Evolutionary conservation across 1,140 invertebrate genomes (phyloP), one percentile per base, ranked within the genome.

Genomic region (Mesaphorura yosii): DNA sequence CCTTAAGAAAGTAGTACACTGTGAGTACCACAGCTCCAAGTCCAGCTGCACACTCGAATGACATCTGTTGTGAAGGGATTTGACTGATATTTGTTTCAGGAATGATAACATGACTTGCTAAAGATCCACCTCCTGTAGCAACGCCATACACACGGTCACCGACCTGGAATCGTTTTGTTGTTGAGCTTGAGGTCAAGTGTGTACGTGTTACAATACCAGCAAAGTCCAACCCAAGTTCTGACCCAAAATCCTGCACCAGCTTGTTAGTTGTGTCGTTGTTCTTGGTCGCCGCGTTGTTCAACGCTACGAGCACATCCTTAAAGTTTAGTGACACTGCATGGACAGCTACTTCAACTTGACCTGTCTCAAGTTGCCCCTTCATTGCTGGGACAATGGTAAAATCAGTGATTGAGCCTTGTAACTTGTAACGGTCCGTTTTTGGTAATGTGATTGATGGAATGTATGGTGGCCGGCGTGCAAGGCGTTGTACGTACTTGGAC

Each of bases 81-180:
- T 19, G 10, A 25, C 39, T 47, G 1, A 55, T 19, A 1, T 29
- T 20, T 22, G 34, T 19, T 22, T 17, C 38, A 19, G 37, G 46
- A 10, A 31, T 44, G 1, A 49, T 4, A 3, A 48, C 39, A 19
- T 55, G 53, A 42, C 46, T 49, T 3, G 46, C 17, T 15, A 55
- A 20, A 2, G 39, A 51, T 17, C 45, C 53, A 1, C 52, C 52
- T 23, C 26, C 15, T 19, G 40, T 34, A 5, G 47, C 34, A 26
- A 55, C 34, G 2, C 53, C 53, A 26, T 41, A 49, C n/a, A 55
- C 53, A 26, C 39, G 41, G 45, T 55, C 53, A 5, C 53, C 53
- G 26, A 27, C 14, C 29, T 44, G 34, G 19, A 55, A 44, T 27
- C 31, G 31, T 51, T 34, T 34, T 10, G 10, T 34, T 34, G 31